Base-by-base conservation (phyloP, 2,888 invertebrate genomes). In the Crocallis elinguaria region DNA sequence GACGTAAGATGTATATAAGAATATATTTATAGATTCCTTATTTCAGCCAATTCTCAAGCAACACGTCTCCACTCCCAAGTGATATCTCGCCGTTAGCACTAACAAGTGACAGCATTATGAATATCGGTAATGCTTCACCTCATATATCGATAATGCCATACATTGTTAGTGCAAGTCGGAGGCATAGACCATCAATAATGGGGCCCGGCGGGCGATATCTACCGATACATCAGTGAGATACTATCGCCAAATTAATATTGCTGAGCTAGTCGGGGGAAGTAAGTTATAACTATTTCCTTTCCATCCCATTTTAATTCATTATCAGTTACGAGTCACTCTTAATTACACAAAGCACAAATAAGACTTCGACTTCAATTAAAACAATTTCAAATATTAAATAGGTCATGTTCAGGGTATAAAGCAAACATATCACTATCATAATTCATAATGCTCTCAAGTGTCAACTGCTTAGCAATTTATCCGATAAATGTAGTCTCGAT, bases 151-250 rank as follows among this genome's bases (percentile, higher is more conserved):
- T 45, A 23, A 41, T 52, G 57, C 49, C 54, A 49, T 60, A 60
- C 58, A 63, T 63, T 60, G 63, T 63, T 63, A 60, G 63, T 50
- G 58, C 51, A 56, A 54, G 46, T 56, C 53, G 56, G 58, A 53
- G 60, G 60, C 63, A 58, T 41, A 41, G 21, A 60, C 73, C 77
- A 80, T 83, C 79, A 81, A 79, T 84, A 82, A 77, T 65, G 62
- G 62, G 54, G 53, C 75, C 81, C 73, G 57, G 64, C 60, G 76
- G 82, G 78, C 78, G 73, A 68, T 69, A 66, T 69, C 69, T 62
- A 71, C 66, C 82, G 75, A 86, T 86, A 79, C 75, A 85, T 88
- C 85, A 84, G 68, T 48, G 25, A 66, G 86, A 88, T 87, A 85
- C 71, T 60, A 87, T 88, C 87, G 81, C 82, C 82, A 80, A 76